phyloP scores from a whole-genome alignment of 2,113 vertebrate genomes.

The Caranx melampygus region DNA sequence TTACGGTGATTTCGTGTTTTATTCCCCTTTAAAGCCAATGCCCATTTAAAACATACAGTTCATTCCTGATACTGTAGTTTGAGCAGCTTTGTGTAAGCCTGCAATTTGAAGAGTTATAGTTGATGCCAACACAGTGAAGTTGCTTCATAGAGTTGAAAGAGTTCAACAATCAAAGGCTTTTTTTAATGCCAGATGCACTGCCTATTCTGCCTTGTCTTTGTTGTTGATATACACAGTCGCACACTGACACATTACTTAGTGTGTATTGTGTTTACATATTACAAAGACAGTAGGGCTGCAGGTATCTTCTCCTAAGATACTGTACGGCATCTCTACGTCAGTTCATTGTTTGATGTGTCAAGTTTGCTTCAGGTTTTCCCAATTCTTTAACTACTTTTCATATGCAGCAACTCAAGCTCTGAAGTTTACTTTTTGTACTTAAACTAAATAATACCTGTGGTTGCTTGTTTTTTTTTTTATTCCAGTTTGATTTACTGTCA shows the following conservation, averaged over 20 bases:
- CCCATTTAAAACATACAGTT: not conserved
- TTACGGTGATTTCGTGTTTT: not conserved
- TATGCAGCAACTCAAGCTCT: not conserved
- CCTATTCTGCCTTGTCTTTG: not conserved
- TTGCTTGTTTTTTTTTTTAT: slow-evolving; percentile 8
- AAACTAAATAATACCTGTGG: not conserved
- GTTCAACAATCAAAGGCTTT: not conserved
- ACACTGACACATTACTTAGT: not conserved
- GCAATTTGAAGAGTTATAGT: not conserved
- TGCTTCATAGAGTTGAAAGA: slow-evolving; percentile 4
- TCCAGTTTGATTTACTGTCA: slow-evolving; percentile 22
- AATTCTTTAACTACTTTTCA: slow-evolving; percentile 8
- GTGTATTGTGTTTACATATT: slow-evolving; percentile 17
- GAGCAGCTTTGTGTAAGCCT: not conserved
- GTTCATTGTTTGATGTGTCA: slow-evolving; percentile 35
- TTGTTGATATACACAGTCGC: slow-evolving; percentile 1
- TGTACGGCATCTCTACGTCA: slow-evolving; percentile 33
- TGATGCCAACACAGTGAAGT: slow-evolving; percentile 21
- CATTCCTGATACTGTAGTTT: not conserved
- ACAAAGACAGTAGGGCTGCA: slow-evolving; percentile 8
- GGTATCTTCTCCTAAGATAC: slow-evolving; percentile 14
- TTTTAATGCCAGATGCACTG: not conserved
- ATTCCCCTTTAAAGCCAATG: not conserved
- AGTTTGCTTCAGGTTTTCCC: slow-evolving; percentile 25
- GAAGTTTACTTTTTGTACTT: slow-evolving; percentile 15